These are phyloP conservation scores for Antheraea mylitta DNA, from an alignment of 1,140 invertebrate genomes.

Conservation along the genomic window DNA sequence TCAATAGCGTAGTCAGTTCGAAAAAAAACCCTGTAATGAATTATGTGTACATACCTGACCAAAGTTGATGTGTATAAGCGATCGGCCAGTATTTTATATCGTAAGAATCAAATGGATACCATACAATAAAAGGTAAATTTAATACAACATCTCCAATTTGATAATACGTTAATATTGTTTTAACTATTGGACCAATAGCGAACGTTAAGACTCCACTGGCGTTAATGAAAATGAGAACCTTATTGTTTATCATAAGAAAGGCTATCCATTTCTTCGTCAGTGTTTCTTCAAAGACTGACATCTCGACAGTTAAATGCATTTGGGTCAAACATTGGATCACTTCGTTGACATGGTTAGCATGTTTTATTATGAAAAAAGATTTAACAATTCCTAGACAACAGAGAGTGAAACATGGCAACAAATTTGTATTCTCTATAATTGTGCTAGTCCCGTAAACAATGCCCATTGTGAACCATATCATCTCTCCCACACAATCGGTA, in stretches of 20 bases:
- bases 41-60: slow-evolving; percentile 34
- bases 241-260: slow-evolving; percentile 11
- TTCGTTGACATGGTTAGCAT: slow-evolving; percentile 23
- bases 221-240: slow-evolving; percentile 6
- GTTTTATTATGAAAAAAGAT: slow-evolving; percentile 22
- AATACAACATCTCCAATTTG: slow-evolving; percentile 30
- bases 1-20: too few species aligned
- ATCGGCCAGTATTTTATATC: slow-evolving; percentile 32
- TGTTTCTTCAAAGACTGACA: slow-evolving; percentile 13
- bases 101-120: slow-evolving; percentile 40
- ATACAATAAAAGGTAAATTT: slow-evolving; percentile 34
- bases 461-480: slow-evolving; percentile 22
- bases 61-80: slow-evolving; percentile 34
- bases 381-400: slow-evolving; percentile 26
- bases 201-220: slow-evolving; percentile 22
- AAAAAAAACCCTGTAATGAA: too few species aligned
- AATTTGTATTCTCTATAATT: slow-evolving; percentile 29
- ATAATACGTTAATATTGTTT: slow-evolving; percentile 24
- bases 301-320: slow-evolving; percentile 12
- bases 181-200: slow-evolving; percentile 26
- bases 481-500: slow-evolving; percentile 17
- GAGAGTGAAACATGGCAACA: slow-evolving; percentile 26
- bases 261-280: slow-evolving; percentile 8
- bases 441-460: slow-evolving; percentile 11
- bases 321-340: slow-evolving; percentile 20